Evolutionary conservation across 1,140 invertebrate genomes (phyloP).

Genomic region (Anagrus nilaparvatae): DNA sequence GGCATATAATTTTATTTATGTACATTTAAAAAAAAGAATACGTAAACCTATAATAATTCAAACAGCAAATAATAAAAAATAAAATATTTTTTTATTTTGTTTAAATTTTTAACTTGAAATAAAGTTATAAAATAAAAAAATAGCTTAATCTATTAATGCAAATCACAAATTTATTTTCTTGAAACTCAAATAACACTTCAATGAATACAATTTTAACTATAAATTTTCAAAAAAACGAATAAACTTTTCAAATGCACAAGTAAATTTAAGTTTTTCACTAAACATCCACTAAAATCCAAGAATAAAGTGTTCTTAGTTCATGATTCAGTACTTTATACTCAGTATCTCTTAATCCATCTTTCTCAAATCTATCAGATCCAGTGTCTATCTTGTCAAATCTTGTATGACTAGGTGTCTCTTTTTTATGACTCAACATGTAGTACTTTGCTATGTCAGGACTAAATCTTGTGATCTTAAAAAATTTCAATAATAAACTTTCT

Average conservation of each 20-base stretch:
- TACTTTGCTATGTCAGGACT: slow-evolving; percentile 61
- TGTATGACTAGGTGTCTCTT: slow-evolving; percentile 47
- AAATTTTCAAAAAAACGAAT: neutral
- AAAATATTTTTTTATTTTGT: neutral
- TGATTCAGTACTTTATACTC: slow-evolving; percentile 37
- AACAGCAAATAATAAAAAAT: no score
- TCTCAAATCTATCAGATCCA: slow-evolving; percentile 45
- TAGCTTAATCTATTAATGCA: no score
- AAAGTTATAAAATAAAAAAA: neutral
- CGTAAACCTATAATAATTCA: no score
- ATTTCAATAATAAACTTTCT: slow-evolving; percentile 3
- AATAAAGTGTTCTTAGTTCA: slow-evolving; percentile 34
- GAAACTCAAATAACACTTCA: neutral
- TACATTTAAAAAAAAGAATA: no score
- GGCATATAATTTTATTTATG: no score
- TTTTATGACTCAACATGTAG: slow-evolving; percentile 65
- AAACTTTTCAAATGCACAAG: neutral
- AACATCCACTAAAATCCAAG: slow-evolving; percentile 38
- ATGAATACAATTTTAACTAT: neutral
- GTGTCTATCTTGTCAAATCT: slow-evolving; percentile 49
- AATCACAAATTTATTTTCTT: neutral
- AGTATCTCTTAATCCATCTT: slow-evolving; percentile 56
- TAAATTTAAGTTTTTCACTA: slow-evolving; percentile 13
- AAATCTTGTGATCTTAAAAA: slow-evolving; percentile 54
- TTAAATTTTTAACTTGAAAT: neutral